These are phyloP conservation scores for Clytia hemisphaerica DNA, from an alignment of 30 jellyfish, hydroid and myxozoan genomes.

Conservation along the genomic window DNA sequence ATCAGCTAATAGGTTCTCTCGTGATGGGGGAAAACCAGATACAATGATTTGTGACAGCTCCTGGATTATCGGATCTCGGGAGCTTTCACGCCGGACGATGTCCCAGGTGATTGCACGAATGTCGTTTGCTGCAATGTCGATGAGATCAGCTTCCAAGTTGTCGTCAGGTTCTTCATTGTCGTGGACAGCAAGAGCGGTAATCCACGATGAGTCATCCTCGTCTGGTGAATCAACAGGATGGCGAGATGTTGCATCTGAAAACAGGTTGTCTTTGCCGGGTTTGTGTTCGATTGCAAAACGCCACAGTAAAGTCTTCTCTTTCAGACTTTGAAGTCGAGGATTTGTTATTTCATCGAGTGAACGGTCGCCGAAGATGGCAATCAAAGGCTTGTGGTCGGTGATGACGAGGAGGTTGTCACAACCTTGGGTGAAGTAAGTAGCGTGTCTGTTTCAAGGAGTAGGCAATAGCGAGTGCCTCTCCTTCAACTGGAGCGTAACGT, in stretches of 20 bases:
- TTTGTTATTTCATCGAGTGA: too few species aligned
- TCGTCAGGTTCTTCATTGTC: too few species aligned
- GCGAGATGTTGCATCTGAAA: slow-evolving; percentile 1
- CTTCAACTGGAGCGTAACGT: slow-evolving; percentile 3
- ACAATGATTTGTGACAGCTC: too few species aligned
- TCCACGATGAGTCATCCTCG: too few species aligned
- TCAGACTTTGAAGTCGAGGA: background rate
- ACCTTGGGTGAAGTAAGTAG: background rate
- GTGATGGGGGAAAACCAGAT: too few species aligned
- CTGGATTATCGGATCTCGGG: too few species aligned
- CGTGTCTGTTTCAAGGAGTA: background rate
- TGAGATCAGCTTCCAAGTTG: too few species aligned
- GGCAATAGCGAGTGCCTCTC: background rate
- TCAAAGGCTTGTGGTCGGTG: slow-evolving; percentile 14
- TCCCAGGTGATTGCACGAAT: slow-evolving; percentile 6
- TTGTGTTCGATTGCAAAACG: background rate
- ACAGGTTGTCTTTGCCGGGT: background rate
- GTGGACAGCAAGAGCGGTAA: too few species aligned
- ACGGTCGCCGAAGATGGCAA: slow-evolving; percentile 2
- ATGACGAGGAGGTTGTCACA: background rate
- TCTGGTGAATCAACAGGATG: too few species aligned
- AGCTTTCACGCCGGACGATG: background rate
- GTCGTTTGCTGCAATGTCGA: too few species aligned
- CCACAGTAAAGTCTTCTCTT: background rate
- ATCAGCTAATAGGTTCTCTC: too few species aligned